Base-by-base conservation (phyloP, 2,888 invertebrate species). In the Diaprepes abbreviatus region DNA sequence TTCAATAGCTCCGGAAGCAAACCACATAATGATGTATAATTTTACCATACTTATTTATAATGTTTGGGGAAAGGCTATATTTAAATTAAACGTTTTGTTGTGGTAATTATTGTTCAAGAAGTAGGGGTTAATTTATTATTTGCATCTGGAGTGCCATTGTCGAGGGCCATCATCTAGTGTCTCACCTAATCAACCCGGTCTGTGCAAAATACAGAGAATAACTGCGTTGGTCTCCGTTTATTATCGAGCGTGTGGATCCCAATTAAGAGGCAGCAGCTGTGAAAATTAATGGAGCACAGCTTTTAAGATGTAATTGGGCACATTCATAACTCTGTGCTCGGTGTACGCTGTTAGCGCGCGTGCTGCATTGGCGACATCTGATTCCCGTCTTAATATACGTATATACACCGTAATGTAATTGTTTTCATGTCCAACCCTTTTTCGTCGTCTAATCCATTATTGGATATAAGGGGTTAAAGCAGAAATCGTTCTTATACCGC, bases 291-390 rank as follows among this genome's bases (percentile, higher is more conserved):
- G 87, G 87, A 85, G 86, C 87, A 86, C 86, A 85, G 87, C 87
- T 87, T 87, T 87, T 87, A 87, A 88, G 87, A 87, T 87, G 87
- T 88, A 87, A 88, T 87, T 88, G 87, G 87, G 85, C 84, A 86
- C 87, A 87, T 87, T 87, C 87, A 87, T 87, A 88, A 87, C 85
- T 85, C 84, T 81, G 80, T 78, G 78, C 78, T 74, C 76, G 70
- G 70, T 66, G 57, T 66, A 52, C 57, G 63, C 28, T 63, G 58
- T 74, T 70, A 71, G 74, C 76, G 76, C 77, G 75, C 58, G 68
- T 68, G 54, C 63, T 68, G 63, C 68, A 57, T 43, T 36, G 66
- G 71, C 66, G 66, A 71, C 71, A 71, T 71, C 66, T 71, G 71
- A 71, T 66, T 71, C 66, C 19, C 59, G 63, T 65, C 64, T 65